Base-by-base conservation (phyloP, 2,888 invertebrate genomes). In the Drosophila ustulata region DNA sequence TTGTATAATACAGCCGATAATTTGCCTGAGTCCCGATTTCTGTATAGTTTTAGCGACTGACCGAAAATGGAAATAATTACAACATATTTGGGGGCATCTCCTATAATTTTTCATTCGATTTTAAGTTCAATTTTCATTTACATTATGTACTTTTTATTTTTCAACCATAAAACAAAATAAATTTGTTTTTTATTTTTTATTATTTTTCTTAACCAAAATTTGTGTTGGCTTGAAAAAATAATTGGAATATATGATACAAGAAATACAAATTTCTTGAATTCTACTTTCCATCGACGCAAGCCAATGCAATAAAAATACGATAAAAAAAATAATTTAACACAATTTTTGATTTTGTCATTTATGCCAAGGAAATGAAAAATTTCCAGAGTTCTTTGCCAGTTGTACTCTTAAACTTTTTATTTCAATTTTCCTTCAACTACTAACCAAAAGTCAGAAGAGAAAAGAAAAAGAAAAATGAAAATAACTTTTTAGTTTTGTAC, bases 61-160 rank as follows among this genome's bases (percentile, higher is more conserved):
- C 75, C 73, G 79, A 82, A 85, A 88, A 90, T 89, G 91, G 91
- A 92, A 91, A 91, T 92, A 91, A 90, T 92, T 92, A 92, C 92
- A 92, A 92, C 90, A 92, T 88, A 88, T 90, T 90, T 92, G 92
- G 92, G 92, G 86, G 86, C 92, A 91, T 92, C 91, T 92, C 92
- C 81, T 69, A 87, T 71, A 90, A 88, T 90, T 89, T 91, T 91
- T 89, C 84, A 91, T 90, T 88, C 90, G 73, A 81, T 89, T 86
- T 71, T 86, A 0, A 64, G 70, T 86, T 89, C 8, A 0, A 9
- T 71, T 83, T 64, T 86, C 28, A 65, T 63, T 83, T 90, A n/a
- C 39, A 25, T 88, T 89, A 88, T 69, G 61, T 82, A 85, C 55
- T 66, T 76, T 79, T 82, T 69, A 49, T 63, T 89, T 89, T 32